Evolutionary conservation across 2,888 invertebrate species (phyloP).

Genomic region (Pollenia labialis): DNA sequence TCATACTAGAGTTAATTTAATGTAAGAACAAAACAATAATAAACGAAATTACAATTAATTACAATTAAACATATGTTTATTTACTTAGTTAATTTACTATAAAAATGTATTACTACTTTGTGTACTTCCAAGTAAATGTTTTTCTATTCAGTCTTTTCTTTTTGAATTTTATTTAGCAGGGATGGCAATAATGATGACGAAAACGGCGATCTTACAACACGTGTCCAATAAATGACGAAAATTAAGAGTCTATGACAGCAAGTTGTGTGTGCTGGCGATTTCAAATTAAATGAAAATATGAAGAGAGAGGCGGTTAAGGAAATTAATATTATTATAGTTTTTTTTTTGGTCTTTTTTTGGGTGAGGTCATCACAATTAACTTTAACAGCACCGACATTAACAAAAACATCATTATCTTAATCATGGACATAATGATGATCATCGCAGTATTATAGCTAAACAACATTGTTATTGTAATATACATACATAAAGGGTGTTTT

Average conservation of each 20-base stretch:
- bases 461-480: neutral
- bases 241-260: conserved; percentile 14
- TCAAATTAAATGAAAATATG: conserved; percentile 16
- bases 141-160: conserved; percentile 4
- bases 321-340: conserved; percentile 50
- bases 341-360: conserved; percentile 70
- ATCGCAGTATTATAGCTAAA: conserved; percentile 19
- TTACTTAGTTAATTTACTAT: conserved; percentile 62
- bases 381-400: conserved; percentile 37
- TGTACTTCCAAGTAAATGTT: conserved; percentile 24
- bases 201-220: conserved; percentile 43
- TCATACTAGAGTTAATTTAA: neutral
- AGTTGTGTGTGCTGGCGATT: neutral
- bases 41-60: conserved; percentile 61
- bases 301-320: conserved; percentile 53
- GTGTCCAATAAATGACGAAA: conserved; percentile 42
- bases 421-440: conserved; percentile 33
- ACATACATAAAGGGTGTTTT: no score
- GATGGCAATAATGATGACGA: neutral
- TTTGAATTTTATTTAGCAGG: conserved; percentile 22
- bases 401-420: conserved; percentile 26
- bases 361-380: conserved; percentile 79
- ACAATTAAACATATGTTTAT: conserved; percentile 65
- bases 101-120: conserved; percentile 54
- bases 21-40: neutral